Base-by-base conservation (phyloP, 92 coral and sea anemone species). In the Porites divaricata region DNA sequence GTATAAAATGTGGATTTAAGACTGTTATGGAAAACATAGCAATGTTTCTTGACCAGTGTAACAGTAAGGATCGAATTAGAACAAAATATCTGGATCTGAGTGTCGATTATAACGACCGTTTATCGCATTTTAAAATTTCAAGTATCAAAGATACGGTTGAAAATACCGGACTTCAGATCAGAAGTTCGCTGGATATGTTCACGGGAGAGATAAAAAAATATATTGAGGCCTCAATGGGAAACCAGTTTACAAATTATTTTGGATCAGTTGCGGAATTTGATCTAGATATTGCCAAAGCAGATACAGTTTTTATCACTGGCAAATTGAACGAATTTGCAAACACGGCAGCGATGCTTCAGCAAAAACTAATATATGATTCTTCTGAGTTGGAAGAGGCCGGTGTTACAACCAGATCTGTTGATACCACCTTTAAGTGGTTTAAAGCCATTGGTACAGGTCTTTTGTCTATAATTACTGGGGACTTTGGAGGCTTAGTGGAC, bases 41-140 rank as follows among this genome's bases (percentile, higher is more conserved):
- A 52, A 63, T 86, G 73, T 86, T 86, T 77, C 84, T 86, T 76
- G 90, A 13, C 74, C 86, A 86, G 77, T 86, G 72, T 54, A 63
- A 75, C 52, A 80, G 81, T 66, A 86, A 80, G 71, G 80, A 77
- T 86, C 70, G 66, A n/a, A 86, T n/a, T n/a, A n/a, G 70, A 66
- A 81, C 86, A 66, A 86, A 77, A 68, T 24, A 66, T 2, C 70
- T 86, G 67, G 87, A 80, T 81, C 74, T 77, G 8, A 78, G 87
- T 64, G 86, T 86, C 73, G 80, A 86, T 72, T 75, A 86, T 81
- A 69, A 81, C 65, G 52, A 70, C 26, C 81, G 90, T 15, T 86
- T 86, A 86, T 22, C 58, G 22, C 90, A 81, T 59, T 86, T 86
- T 80, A 73, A 86, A 74, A 86, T 86, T 80, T 86, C 90, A 20